phyloP scores from a whole-genome alignment of 2,888 invertebrate species.

The Athalia cordata region DNA sequence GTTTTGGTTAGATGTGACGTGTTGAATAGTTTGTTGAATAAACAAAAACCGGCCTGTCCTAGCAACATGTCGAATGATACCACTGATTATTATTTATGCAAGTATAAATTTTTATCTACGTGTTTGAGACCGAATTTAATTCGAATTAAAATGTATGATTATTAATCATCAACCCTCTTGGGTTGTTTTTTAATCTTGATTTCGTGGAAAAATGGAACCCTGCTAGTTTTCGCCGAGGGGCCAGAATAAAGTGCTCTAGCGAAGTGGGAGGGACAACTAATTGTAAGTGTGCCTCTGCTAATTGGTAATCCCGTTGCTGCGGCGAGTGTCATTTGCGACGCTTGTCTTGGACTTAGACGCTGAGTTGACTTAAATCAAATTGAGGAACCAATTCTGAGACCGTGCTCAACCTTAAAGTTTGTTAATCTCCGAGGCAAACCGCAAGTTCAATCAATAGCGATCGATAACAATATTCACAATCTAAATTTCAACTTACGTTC shows the following conservation, averaged over 20 bases:
- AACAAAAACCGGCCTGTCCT: constrained; percentile 14
- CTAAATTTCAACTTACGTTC: too few species aligned
- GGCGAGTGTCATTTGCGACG: constrained; percentile 38
- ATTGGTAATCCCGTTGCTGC: constrained; percentile 25
- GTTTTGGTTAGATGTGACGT: neutral
- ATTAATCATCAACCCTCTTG: too few species aligned
- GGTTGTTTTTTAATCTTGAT: too few species aligned
- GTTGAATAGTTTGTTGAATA: constrained; percentile 23
- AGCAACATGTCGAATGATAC: constrained; percentile 17
- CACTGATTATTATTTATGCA: neutral
- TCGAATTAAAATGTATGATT: too few species aligned
- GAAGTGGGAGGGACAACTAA: neutral
- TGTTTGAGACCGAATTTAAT: too few species aligned
- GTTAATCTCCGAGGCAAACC: constrained; percentile 3
- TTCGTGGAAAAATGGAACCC: neutral
- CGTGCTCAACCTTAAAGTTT: constrained; percentile 17
- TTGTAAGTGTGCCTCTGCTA: neutral
- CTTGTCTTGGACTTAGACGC: constrained; percentile 27
- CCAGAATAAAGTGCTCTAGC: neutral
- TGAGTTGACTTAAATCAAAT: constrained; percentile 28
- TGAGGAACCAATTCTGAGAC: constrained; percentile 4
- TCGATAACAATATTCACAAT: neutral
- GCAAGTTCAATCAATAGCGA: constrained; percentile 7
- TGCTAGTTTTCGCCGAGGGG: neutral
- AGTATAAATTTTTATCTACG: too few species aligned